phyloP scores from a whole-genome alignment of 2,797 vertebrate species.

The Tiaroga cobitis region DNA sequence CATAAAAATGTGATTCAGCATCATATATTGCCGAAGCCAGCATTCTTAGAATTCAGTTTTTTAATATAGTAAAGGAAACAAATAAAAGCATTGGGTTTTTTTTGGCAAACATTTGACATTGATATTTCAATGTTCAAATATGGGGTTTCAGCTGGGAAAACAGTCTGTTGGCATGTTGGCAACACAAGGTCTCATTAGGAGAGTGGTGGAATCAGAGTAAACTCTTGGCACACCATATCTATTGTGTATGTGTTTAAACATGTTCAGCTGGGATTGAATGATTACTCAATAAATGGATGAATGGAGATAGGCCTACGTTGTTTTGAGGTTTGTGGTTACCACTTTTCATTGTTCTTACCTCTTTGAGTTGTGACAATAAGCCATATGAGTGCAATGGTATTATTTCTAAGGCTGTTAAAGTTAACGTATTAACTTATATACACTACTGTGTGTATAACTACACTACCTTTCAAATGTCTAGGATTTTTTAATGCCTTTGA shows the following conservation, averaged over 20 bases:
- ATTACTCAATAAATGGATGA: slow-evolving; percentile 20
- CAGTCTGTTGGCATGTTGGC: slow-evolving; percentile 9
- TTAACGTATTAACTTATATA: background rate
- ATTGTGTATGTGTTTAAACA: slow-evolving; percentile 22
- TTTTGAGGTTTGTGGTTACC: background rate
- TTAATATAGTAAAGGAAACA: background rate
- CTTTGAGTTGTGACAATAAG: background rate
- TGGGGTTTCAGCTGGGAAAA: slow-evolving; percentile 9
- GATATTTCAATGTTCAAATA: background rate
- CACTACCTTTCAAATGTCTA: background rate
- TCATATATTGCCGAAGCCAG: background rate
- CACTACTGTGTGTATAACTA: no score
- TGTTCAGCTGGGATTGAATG: slow-evolving; percentile 6
- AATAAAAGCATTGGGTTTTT: background rate
- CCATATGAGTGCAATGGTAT: background rate
- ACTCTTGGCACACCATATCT: slow-evolving; percentile 1
- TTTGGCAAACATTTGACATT: background rate
- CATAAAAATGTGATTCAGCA: background rate
- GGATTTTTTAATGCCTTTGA: background rate
- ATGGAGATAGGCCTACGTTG: background rate
- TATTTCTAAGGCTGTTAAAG: background rate
- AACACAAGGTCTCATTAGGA: slow-evolving; percentile 5
- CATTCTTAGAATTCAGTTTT: background rate
- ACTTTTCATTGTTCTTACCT: slow-evolving; percentile 3
- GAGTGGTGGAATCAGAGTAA: slow-evolving; percentile 7